Evolutionary conservation across 2,113 vertebrate genomes (phyloP), one percentile per base, ranked within the genome.

Genomic region (Cavia aperea): DNA sequence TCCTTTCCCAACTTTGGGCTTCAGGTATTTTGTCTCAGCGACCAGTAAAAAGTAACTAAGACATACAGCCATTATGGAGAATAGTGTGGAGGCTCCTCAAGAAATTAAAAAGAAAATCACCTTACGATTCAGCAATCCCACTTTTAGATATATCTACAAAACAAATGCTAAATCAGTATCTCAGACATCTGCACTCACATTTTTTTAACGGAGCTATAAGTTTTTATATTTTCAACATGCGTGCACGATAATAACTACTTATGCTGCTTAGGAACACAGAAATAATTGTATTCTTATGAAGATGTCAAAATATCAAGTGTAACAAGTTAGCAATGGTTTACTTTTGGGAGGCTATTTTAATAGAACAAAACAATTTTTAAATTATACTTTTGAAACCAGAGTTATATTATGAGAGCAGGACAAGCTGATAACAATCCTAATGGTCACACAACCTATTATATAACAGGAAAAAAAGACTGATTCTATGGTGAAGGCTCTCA

Each of bases 201-300:
- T 58, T 58, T 58, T 58, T 19, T 58, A 94, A 93, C 29, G 89
- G 58, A 86, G 83, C 93, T 84, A 93, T 7, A 94, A 63, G 56
- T 24, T 95, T 93, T 95, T 96, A 95, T 96, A 95, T 96, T 92
- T 94, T 86, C 89, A 87, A 68, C 24, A 95, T 68, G 62, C 92
- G 94, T 78, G 73, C 62, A 95, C 73, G 82, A 58, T 95, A 91
- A 94, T 89, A 95, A 95, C 87, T 87, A 88, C 92, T 92, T 95
- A 90, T 66, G 79, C 29, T 58, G 14, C 77, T 95, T 91, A 68
- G 33, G 66, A 96, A 94, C 88, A 95, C 86, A 95, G 83, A 93
- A 95, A 95, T 79, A 95, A 91, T n/a, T 62, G 43, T 81, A 79
- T 93, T 95, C 91, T 93, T 91, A 95, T 26, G 54, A 79, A 54